Percentiles rank a stretch among this genome's conserved stretches.
Conservation (phyloP, 1,140 invertebrate species). For the Harlomillsia oculata region DNA sequence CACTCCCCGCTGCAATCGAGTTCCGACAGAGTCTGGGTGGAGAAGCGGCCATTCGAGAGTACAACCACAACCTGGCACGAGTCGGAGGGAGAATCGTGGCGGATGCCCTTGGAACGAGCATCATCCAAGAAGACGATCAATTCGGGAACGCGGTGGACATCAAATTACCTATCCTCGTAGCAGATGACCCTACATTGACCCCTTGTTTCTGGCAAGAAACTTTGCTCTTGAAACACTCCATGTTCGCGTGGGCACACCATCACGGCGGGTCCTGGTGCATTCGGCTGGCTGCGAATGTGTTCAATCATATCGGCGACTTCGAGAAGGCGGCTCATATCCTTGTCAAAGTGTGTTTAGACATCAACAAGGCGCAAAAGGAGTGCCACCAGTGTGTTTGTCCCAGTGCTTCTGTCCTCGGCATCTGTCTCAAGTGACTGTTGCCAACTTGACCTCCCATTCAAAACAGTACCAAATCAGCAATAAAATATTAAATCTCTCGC, state of each 20-base stretch:
- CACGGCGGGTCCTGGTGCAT: constrained; percentile 13
- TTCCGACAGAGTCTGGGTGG: constrained; percentile 13
- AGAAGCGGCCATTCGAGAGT: constrained; percentile 11
- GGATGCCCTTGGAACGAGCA: constrained; percentile 1
- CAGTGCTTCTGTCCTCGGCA: no score
- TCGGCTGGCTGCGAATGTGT: constrained; percentile 20
- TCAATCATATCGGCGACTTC: constrained; percentile 18
- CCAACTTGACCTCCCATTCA: no score
- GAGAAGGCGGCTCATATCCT: background rate
- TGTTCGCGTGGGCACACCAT: constrained; percentile 1
- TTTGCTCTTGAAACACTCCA: background rate
- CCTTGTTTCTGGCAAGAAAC: background rate
- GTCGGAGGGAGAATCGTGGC: constrained; percentile 6
- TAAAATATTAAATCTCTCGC: no score
- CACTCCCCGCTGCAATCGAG: constrained; percentile 16
- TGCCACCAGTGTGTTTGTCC: no score
- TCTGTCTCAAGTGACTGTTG: no score
- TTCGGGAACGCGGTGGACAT: constrained; percentile 25
- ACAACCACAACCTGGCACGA: constrained; percentile 16
- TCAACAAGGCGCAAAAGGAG: no score
- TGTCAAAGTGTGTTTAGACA: constrained; percentile 4
- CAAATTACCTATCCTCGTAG: constrained; percentile 10
- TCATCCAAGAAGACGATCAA: constrained; percentile 21
- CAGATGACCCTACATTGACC: constrained; percentile 5
- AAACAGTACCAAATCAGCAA: no score